Conservation (phyloP, 2,113 vertebrate species). For the Psittacara wagleri region DNA sequence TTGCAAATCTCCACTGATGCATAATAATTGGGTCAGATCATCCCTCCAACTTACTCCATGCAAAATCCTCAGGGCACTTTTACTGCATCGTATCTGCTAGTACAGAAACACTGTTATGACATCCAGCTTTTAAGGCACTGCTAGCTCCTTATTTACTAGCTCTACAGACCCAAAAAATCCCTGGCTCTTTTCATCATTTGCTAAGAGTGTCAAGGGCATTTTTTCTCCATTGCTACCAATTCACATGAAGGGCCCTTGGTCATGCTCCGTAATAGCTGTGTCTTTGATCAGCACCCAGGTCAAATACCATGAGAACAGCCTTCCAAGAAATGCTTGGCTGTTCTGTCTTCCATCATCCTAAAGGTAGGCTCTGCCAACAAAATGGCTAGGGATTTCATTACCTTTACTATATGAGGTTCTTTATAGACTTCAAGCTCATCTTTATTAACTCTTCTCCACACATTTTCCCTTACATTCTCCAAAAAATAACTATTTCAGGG, state of each 20-base stretch:
- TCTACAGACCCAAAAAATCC: background rate
- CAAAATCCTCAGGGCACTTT: background rate
- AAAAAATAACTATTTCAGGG: background rate
- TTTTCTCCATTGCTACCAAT: background rate
- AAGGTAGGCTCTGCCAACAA: background rate
- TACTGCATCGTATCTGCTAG: background rate
- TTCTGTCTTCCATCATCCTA: slow-evolving; percentile 43
- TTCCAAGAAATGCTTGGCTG: slow-evolving; percentile 28
- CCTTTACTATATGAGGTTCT: background rate
- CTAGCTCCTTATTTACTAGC: background rate
- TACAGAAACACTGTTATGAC: background rate
- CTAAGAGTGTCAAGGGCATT: background rate
- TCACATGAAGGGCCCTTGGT: background rate
- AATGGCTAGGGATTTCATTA: background rate
- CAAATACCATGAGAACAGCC: slow-evolving; percentile 33
- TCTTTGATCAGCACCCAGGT: slow-evolving; percentile 55
- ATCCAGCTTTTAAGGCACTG: background rate
- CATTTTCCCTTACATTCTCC: background rate
- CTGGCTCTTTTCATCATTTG: background rate
- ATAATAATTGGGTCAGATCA: background rate
- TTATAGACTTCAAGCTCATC: slow-evolving; percentile 32
- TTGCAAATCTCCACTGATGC: background rate
- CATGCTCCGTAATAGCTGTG: slow-evolving; percentile 6
- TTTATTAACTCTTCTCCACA: slow-evolving; percentile 19
- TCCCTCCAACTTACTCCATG: background rate